Percentiles rank a stretch among this genome's conserved stretches.
Evolutionary conservation across 1,140 invertebrate genomes (phyloP).

Genomic region (Melitaea cinxia): DNA sequence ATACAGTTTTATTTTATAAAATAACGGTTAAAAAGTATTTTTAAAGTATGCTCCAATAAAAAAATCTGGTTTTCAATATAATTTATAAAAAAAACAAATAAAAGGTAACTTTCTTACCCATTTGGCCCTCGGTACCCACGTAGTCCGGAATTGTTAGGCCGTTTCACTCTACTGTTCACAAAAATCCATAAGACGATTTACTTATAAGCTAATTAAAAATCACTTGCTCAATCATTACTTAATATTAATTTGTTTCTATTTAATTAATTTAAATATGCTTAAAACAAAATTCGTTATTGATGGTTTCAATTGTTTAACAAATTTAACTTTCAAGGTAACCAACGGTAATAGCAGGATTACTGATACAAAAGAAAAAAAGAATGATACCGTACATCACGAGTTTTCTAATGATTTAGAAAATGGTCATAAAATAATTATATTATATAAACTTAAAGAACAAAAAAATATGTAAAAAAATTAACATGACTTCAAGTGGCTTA

Average conservation of each 20-base stretch:
- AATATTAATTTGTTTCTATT: neutral
- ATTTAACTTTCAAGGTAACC: neutral
- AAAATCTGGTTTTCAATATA: too few species aligned
- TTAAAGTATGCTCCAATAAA: too few species aligned
- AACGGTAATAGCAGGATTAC: neutral
- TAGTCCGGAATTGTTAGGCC: constrained; percentile 70
- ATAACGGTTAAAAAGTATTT: too few species aligned
- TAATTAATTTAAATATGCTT: neutral
- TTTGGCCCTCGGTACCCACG: constrained; percentile 66
- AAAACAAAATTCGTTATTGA: neutral
- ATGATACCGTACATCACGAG: too few species aligned
- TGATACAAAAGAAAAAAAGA: too few species aligned
- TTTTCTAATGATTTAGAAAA: too few species aligned
- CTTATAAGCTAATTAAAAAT: constrained; percentile 45
- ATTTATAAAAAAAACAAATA: neutral
- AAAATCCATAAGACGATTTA: constrained; percentile 41
- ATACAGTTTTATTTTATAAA: too few species aligned
- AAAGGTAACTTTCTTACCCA: constrained; percentile 61
- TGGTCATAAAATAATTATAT: too few species aligned
- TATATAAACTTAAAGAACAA: too few species aligned
- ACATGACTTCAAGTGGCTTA: too few species aligned
- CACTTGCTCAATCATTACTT: constrained; percentile 57
- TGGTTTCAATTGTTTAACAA: neutral
- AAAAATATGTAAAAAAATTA: too few species aligned
- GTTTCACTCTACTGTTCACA: constrained; percentile 41